Evolutionary conservation across 64 coral and sea anemone genomes (phyloP).

Genomic region (Anthopleura sola): DNA sequence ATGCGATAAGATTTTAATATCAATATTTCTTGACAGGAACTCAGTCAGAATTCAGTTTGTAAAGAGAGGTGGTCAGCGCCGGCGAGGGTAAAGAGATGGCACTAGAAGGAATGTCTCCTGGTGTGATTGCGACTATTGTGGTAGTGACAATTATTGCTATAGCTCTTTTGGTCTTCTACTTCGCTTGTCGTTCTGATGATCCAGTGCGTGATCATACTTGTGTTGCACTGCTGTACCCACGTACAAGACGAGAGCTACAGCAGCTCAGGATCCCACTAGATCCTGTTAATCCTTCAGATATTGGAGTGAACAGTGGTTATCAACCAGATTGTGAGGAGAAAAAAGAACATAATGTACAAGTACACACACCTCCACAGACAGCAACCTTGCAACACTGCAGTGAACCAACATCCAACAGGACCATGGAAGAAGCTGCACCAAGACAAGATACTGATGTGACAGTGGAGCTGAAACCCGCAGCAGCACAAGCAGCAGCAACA

Average conservation of each 20-base stretch:
- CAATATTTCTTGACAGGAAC: too few species aligned
- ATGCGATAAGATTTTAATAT: too few species aligned
- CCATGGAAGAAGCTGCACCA: neutral
- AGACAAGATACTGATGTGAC: neutral
- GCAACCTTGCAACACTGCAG: neutral
- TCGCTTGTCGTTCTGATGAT: conserved; percentile 22
- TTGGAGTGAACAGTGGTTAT: neutral
- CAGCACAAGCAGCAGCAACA: too few species aligned
- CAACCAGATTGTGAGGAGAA: neutral
- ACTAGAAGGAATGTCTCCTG: neutral
- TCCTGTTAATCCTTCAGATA: neutral
- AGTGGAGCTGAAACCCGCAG: neutral
- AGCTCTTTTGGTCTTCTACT: neutral
- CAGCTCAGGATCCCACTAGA: conserved; percentile 18
- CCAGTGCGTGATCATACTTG: conserved; percentile 22
- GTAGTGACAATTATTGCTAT: neutral
- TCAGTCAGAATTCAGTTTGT: too few species aligned
- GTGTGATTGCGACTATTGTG: conserved; percentile 14
- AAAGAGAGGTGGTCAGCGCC: too few species aligned
- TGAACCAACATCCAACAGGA: neutral
- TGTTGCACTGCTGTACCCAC: conserved; percentile 23
- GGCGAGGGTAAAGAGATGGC: neutral
- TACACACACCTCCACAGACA: neutral
- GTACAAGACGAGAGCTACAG: conserved; percentile 7
- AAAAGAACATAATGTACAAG: neutral